These are phyloP conservation scores for Cephus runcator DNA, from an alignment of 2,888 invertebrate species.

Conservation along the genomic window DNA sequence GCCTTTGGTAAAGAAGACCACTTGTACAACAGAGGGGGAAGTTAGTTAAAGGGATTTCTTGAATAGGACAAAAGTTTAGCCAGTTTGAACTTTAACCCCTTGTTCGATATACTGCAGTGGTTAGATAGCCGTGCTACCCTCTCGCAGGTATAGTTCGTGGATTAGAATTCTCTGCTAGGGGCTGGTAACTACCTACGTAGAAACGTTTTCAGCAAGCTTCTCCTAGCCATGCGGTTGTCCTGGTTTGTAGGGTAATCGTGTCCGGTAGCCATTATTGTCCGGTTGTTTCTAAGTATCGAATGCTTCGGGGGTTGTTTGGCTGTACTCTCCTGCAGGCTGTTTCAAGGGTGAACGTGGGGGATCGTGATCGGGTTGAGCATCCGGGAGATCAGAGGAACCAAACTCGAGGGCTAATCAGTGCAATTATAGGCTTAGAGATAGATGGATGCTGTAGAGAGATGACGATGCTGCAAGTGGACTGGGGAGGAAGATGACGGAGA, in stretches of 20 bases:
- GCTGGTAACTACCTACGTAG: no score
- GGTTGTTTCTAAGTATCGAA: background rate
- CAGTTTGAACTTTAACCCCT: background rate
- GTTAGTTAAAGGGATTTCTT: background rate
- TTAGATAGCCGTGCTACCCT: background rate
- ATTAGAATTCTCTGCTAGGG: background rate
- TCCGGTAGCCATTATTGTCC: background rate
- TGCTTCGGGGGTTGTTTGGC: background rate
- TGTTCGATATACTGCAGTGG: background rate
- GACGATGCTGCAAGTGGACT: background rate
- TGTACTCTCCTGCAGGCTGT: background rate
- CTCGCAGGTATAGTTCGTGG: background rate
- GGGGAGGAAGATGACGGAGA: background rate
- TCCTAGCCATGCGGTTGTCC: background rate
- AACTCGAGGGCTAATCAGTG: constrained; percentile 35
- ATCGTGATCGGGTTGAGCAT: constrained; percentile 21
- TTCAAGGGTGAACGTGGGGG: background rate
- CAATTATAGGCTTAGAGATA: constrained; percentile 38
- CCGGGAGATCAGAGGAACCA: constrained; percentile 22
- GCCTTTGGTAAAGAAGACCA: background rate
- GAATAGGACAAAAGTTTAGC: background rate
- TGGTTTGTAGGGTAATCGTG: background rate
- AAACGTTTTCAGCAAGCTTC: background rate
- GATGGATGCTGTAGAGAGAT: constrained; percentile 17
- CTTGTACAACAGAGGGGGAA: background rate